Percentiles rank a stretch among this genome's conserved stretches.
Evolutionary conservation across 2,888 invertebrate genomes (phyloP).

Genomic region (Crematogaster levior): DNA sequence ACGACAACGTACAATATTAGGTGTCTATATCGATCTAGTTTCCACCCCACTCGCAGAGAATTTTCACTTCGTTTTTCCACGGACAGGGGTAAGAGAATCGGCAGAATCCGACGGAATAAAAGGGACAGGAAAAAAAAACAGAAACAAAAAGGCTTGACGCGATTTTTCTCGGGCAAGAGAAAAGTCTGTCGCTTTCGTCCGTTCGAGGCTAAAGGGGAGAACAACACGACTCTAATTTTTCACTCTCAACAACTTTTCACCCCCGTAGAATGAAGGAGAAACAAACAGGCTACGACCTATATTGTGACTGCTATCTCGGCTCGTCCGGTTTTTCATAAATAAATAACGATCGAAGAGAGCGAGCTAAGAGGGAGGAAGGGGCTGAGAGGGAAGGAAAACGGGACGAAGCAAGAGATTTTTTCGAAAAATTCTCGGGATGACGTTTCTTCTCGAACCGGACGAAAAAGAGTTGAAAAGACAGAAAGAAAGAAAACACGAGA

Average conservation of each 20-base stretch:
- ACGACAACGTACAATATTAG: constrained; percentile 70
- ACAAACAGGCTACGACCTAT: neutral
- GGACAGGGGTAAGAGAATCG: constrained; percentile 29
- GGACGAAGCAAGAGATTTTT: neutral
- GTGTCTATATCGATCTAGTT: constrained; percentile 57
- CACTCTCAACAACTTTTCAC: constrained; percentile 16
- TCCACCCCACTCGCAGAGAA: constrained; percentile 51
- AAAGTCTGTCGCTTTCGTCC: constrained; percentile 32
- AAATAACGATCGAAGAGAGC: constrained; percentile 33
- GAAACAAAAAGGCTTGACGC: constrained; percentile 8
- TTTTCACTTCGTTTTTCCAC: constrained; percentile 52
- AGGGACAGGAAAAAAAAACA: constrained; percentile 31
- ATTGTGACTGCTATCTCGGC: constrained; percentile 12
- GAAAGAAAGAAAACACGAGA: constrained; percentile 68
- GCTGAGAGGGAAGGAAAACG: neutral
- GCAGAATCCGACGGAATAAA: neutral
- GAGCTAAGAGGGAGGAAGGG: neutral
- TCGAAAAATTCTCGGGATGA: neutral
- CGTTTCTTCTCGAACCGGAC: constrained; percentile 33
- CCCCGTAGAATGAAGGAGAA: neutral
- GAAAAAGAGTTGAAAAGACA: constrained; percentile 15
- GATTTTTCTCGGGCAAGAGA: constrained; percentile 5
- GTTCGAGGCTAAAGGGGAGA: constrained; percentile 4
- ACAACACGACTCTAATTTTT: constrained; percentile 6
- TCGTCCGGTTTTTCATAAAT: constrained; percentile 26